Evolutionary conservation across 2,113 vertebrate species (phyloP), one percentile per base, ranked within the genome.

Genomic region (Agelaius phoeniceus): DNA sequence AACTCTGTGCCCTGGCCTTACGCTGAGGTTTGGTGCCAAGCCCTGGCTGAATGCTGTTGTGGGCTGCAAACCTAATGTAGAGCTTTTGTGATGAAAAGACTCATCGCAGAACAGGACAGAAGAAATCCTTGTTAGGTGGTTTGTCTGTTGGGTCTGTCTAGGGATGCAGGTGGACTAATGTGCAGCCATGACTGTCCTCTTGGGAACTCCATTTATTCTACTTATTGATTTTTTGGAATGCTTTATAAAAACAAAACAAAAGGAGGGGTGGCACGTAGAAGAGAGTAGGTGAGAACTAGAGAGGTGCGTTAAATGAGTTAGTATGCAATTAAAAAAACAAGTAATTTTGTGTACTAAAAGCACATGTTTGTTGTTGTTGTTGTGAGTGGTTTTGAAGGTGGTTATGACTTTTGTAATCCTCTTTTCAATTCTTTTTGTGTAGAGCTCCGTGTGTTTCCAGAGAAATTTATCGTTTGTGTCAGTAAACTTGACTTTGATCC

Each of bases 401-500:
- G 19, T 26, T 94, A n/a, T 61, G 3, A 37, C 55, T 92, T 87
- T 93, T 86, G 48, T 94, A 93, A 80, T 95, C 72, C 93, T 96
- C 12, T 94, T 78, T 77, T 77, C 13, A 43, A 62, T 81, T 94
- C 5, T 80, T 76, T 95, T 31, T 80, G 6, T 52, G 17, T 93
- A 99, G 99, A 99, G 26, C 97, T 99, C 79, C 97, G 97, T 94
- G 96, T 99, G 89, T 99, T 99, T 97, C 99, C 99, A 59, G 99
- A 99, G 52, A 98, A 98, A 91, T 99, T 98, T 94, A 98, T 99
- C 30, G 98, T 99, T 96, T 99, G 98, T 97, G 98, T 98, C 97
- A 98, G 97, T 97, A 98, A 97, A 91, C 98, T 98, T 82, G 98
- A 98, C 93, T 97, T 94, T 86, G 91, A 91, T 97, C 93, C 76